phyloP scores from a whole-genome alignment of 2,888 invertebrate species.

The Hypsopygia costalis region DNA sequence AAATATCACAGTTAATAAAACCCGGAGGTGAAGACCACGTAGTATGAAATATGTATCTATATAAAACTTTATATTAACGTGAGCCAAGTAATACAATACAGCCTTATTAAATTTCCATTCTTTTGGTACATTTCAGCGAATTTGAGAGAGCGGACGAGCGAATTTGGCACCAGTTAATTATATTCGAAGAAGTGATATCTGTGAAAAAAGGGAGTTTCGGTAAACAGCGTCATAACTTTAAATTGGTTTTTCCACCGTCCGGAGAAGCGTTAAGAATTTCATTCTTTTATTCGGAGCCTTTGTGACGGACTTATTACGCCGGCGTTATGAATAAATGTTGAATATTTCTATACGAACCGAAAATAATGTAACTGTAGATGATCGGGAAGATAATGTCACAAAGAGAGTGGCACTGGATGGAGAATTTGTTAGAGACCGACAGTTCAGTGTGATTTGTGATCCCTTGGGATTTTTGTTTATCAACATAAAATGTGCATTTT shows the following conservation, averaged over 20 bases:
- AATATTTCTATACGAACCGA: slow-evolving; percentile 13
- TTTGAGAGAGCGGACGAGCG: slow-evolving; percentile 26
- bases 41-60: too few species aligned
- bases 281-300: slow-evolving; percentile 37
- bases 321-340: slow-evolving; percentile 15
- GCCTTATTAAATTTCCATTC: slow-evolving; percentile 10
- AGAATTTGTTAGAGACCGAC: too few species aligned
- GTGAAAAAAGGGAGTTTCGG: slow-evolving; percentile 46
- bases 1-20: too few species aligned
- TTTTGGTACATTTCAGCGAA: slow-evolving; percentile 14
- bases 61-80: too few species aligned
- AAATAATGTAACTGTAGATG: slow-evolving; percentile 7
- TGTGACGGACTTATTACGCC: slow-evolving; percentile 19
- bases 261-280: slow-evolving; percentile 34
- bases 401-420: too few species aligned
- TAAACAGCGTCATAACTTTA: slow-evolving; percentile 55
- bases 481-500: too few species aligned
- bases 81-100: too few species aligned
- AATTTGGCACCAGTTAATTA: slow-evolving; percentile 44
- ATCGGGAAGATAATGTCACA: neutral
- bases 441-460: too few species aligned
- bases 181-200: slow-evolving; percentile 49
- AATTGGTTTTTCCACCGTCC: slow-evolving; percentile 47
- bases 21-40: too few species aligned
- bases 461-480: too few species aligned